These are phyloP conservation scores for Dorcus parallelipipedus DNA, from an alignment of 2,888 invertebrate species.

Conservation along the genomic window DNA sequence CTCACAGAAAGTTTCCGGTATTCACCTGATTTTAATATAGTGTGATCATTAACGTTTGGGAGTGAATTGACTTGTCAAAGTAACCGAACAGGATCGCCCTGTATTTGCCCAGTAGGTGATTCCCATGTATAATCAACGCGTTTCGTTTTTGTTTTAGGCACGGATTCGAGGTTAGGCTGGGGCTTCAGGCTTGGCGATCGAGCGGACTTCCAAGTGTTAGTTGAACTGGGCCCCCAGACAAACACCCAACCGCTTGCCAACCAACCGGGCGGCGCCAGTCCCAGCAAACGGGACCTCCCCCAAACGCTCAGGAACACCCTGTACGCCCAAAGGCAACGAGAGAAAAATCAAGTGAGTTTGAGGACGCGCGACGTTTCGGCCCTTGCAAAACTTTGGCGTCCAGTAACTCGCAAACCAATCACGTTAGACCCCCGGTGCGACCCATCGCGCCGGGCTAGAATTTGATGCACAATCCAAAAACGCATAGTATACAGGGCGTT, in stretches of 20 bases:
- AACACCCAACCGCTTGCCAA: conserved; percentile 65
- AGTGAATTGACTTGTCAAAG: no score
- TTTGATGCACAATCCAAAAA: no score
- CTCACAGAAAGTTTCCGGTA: not conserved
- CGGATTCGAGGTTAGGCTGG: conserved; percentile 73
- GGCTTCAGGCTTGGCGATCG: conserved; percentile 77
- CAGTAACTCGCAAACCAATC: no score
- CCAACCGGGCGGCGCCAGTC: conserved; percentile 30
- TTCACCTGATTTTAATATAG: not conserved
- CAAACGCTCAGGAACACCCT: conserved; percentile 39
- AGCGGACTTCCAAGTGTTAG: conserved; percentile 72
- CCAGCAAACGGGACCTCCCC: conserved; percentile 52
- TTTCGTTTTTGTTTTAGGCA: conserved; percentile 55
- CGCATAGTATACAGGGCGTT: no score
- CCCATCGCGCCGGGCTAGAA: no score
- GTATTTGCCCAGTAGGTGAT: no score
- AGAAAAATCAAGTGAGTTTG: conserved; percentile 40
- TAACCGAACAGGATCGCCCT: no score
- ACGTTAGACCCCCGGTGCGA: no score
- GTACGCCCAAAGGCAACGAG: conserved; percentile 47
- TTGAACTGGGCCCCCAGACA: conserved; percentile 75
- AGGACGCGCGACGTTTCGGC: not conserved
- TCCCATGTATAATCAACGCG: not conserved
- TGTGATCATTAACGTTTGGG: no score
- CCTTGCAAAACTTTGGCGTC: not conserved